These are phyloP conservation scores for Tromatobia lineatoria DNA, from an alignment of 2,888 invertebrate species.

Conservation along the genomic window DNA sequence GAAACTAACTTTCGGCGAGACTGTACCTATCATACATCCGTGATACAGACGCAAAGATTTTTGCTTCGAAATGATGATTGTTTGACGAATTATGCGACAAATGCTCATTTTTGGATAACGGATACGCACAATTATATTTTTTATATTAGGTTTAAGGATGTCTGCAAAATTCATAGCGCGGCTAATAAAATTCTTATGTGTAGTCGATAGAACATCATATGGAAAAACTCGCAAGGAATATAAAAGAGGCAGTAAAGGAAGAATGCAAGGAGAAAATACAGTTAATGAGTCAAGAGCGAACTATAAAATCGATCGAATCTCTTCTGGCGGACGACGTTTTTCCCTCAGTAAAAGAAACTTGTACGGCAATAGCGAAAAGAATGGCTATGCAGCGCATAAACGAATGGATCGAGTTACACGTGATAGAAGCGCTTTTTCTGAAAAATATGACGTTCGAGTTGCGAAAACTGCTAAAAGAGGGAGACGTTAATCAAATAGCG, in stretches of 20 bases:
- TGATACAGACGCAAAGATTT: too few species aligned
- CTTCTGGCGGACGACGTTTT: slow-evolving; percentile 87
- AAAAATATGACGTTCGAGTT: slow-evolving; percentile 77
- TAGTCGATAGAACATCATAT: slow-evolving; percentile 34
- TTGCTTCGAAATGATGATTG: too few species aligned
- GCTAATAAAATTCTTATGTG: slow-evolving; percentile 10
- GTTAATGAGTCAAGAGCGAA: slow-evolving; percentile 77
- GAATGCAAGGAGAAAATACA: slow-evolving; percentile 75
- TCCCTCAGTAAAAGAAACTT: slow-evolving; percentile 86
- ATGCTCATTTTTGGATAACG: too few species aligned
- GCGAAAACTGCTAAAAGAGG: slow-evolving; percentile 31
- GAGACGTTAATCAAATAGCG: slow-evolving; percentile 42
- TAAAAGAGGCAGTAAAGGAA: slow-evolving; percentile 73
- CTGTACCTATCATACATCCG: too few species aligned
- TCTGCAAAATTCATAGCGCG: background rate
- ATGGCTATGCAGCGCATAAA: slow-evolving; percentile 86
- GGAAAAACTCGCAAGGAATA: slow-evolving; percentile 41
- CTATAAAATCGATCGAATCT: slow-evolving; percentile 82
- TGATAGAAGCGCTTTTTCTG: slow-evolving; percentile 77
- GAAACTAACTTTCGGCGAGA: too few species aligned
- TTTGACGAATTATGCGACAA: too few species aligned
- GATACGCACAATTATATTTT: background rate
- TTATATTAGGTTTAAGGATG: background rate
- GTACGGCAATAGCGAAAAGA: slow-evolving; percentile 86
- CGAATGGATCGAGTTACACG: slow-evolving; percentile 87